Percentiles rank a stretch among this genome's conserved stretches.
Evolutionary conservation across 1,140 invertebrate genomes (phyloP).

Genomic region (Ruditapes philippinarum): DNA sequence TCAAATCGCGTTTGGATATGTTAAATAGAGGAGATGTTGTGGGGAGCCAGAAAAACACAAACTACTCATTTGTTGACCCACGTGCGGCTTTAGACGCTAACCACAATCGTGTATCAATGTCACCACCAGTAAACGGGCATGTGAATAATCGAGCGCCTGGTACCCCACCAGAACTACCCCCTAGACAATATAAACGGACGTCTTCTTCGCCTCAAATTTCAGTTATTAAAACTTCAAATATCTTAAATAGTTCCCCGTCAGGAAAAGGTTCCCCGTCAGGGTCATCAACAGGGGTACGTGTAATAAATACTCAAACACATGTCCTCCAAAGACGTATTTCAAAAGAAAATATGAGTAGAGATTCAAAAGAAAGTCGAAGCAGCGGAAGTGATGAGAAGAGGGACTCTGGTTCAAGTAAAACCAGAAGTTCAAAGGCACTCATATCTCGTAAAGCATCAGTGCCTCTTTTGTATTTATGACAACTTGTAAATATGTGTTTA

Average conservation of each 20-base stretch:
- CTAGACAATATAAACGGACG: slow-evolving; percentile 24
- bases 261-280: neutral
- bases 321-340: slow-evolving; percentile 31
- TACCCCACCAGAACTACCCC: slow-evolving; percentile 50
- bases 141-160: neutral
- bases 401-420: slow-evolving; percentile 31
- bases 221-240: neutral
- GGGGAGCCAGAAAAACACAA: slow-evolving; percentile 57
- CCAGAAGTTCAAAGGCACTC: slow-evolving; percentile 19
- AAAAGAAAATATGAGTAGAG: slow-evolving; percentile 29
- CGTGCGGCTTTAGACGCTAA: slow-evolving; percentile 44
- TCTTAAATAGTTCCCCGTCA: neutral
- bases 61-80: slow-evolving; percentile 55
- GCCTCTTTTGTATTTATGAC: slow-evolving; percentile 59
- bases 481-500: neutral
- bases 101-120: slow-evolving; percentile 14
- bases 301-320: neutral
- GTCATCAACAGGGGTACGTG: neutral
- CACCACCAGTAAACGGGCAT: slow-evolving; percentile 1
- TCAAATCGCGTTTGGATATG: slow-evolving; percentile 76
- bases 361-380: slow-evolving; percentile 41
- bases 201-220: slow-evolving; percentile 39
- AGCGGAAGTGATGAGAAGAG: slow-evolving; percentile 24
- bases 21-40: slow-evolving; percentile 75
- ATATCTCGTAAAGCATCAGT: slow-evolving; percentile 25